A percentile compares a stretch with the other conserved stretches of the same genome.
phyloP scores from a whole-genome alignment of 2,888 invertebrate genomes.

The Apodemia hepburni region DNA sequence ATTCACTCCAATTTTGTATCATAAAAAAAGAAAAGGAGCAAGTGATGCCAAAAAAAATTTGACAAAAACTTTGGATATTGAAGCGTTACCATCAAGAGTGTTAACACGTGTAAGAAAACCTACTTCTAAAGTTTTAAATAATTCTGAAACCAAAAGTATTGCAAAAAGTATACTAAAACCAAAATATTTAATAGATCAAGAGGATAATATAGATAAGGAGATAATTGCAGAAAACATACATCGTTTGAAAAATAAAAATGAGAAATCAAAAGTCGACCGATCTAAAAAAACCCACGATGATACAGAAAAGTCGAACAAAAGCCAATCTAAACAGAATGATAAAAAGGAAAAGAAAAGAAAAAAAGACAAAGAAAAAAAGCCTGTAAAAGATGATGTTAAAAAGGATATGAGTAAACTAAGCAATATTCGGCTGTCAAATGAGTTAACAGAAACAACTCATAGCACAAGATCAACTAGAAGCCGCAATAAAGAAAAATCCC shows the following conservation, averaged over 20 bases:
- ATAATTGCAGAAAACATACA: constrained; percentile 56
- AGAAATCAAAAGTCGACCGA: neutral
- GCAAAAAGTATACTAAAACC: constrained; percentile 45
- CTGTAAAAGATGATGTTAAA: constrained; percentile 17
- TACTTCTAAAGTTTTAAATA: constrained; percentile 45
- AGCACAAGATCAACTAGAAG: constrained; percentile 7
- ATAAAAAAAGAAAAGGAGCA: constrained; percentile 39
- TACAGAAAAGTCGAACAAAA: constrained; percentile 22
- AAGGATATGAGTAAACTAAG: constrained; percentile 8
- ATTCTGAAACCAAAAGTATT: constrained; percentile 35
- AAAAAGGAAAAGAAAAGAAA: constrained; percentile 22
- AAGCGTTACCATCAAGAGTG: constrained; percentile 52
- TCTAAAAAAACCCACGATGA: neutral
- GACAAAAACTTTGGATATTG: constrained; percentile 48
- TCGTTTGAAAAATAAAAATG: constrained; percentile 44
- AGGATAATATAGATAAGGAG: constrained; percentile 51
- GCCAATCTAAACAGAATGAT: constrained; percentile 21
- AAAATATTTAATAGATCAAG: constrained; percentile 46
- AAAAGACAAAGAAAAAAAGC: constrained; percentile 18
- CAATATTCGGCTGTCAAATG: constrained; percentile 6
- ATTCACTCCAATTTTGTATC: constrained; percentile 46
- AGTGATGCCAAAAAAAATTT: constrained; percentile 47
- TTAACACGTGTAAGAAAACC: constrained; percentile 58
- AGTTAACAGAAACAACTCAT: neutral
- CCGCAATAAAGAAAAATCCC: neutral